Evolutionary conservation across 2,888 invertebrate genomes (phyloP), one percentile per base, ranked within the genome.

Genomic region (Lacanobia wlatinum): DNA sequence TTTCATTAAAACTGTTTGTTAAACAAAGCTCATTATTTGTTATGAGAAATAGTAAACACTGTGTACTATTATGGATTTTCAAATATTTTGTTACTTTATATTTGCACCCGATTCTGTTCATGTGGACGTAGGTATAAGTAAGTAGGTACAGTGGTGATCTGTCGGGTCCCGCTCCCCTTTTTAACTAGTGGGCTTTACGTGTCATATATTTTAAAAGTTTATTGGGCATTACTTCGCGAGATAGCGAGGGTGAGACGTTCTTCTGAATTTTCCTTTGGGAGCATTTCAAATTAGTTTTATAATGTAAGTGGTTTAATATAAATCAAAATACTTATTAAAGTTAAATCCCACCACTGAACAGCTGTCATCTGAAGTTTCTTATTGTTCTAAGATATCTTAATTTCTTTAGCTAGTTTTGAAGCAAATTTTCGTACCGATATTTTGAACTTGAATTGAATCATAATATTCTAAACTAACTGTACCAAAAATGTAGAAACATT

Each of bases 191-290:
- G 75, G 85, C 74, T 84, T 84, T 72, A 75, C 74, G 74, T 84
- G 84, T 84, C 84, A 86, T 84, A 86, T 86, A 84, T 86, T 86
- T 84, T 86, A 82, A 79, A 84, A 86, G 79, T 86, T 86, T 84
- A 84, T 86, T 82, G 76, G 63, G 81, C 65, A 68, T 78, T 81
- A 72, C 82, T 68, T 76, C 50, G 56, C 60, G 60, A 67, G 70
- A 78, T 71, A 70, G 61, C 60, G 82, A 86, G 87, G 86, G 84
- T 71, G 74, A 70, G 62, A 65, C 50, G 73, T 66, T 76, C 18
- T 66, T 64, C 34, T 38, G 62, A 65, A 70, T 71, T 78, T 76
- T 81, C 73, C 66, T 69, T 63, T 59, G 76, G 71, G 72, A 78
- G 46, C 62, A 74, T 84, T 84, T 77, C 67, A 77, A 81, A 84